phyloP scores from a whole-genome alignment of 2,113 vertebrate species.

The Bungarus multicinctus region DNA sequence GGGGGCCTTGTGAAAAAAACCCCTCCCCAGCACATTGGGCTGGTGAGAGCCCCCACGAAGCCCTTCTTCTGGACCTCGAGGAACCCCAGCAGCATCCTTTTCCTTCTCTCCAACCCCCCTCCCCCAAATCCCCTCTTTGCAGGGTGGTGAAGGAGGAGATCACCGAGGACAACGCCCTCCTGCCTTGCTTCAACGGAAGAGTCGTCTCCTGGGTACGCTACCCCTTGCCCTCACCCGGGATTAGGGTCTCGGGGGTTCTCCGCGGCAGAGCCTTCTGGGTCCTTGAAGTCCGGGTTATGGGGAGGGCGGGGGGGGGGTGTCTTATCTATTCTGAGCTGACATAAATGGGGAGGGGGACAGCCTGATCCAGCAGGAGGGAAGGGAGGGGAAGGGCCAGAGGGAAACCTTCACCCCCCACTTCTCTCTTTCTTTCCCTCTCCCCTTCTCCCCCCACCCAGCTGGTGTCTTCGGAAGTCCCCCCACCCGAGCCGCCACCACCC shows the following conservation, averaged over 20 bases:
- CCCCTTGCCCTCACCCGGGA: not conserved
- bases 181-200: conserved; percentile 97
- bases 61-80: not conserved
- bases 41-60: not conserved
- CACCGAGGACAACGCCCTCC: conserved; percentile 92
- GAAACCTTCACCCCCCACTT: not conserved
- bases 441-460: conserved; percentile 60
- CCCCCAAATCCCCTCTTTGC: conserved; percentile 21
- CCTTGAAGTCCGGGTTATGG: not conserved
- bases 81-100: too few species aligned
- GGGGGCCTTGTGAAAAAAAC: not conserved
- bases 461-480: conserved; percentile 82
- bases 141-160: conserved; percentile 99
- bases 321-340: not conserved
- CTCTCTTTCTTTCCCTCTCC: not conserved
- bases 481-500: conserved; percentile 65
- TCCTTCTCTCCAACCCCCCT: not conserved
- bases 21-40: not conserved
- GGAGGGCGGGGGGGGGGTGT: too few species aligned
- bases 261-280: not conserved
- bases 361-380: not conserved
- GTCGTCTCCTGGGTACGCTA: conserved; percentile 95
- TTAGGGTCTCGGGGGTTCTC: not conserved
- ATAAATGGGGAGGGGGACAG: too few species aligned
- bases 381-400: not conserved